These are phyloP conservation scores for Phrynocephalus guinanensis DNA, from an alignment of 2,797 vertebrate genomes.

Conservation along the genomic window DNA sequence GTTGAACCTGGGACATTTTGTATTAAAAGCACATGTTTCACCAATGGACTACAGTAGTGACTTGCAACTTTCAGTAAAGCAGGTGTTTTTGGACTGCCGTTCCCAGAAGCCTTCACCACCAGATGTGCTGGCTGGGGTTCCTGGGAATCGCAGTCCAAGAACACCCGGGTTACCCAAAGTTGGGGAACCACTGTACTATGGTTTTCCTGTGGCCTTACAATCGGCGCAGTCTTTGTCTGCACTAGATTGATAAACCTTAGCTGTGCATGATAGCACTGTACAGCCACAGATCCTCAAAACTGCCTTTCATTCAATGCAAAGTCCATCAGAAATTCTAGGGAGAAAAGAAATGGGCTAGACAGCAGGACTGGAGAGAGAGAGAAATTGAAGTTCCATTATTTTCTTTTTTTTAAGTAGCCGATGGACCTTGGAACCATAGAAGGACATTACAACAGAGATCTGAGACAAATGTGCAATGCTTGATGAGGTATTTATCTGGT, in stretches of 20 bases:
- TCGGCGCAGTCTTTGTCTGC: neutral
- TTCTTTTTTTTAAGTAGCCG: neutral
- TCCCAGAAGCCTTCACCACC: no score
- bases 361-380: neutral
- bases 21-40: neutral
- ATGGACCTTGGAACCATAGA: slow-evolving; percentile 5
- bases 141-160: no score
- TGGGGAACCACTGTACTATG: no score
- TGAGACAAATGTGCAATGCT: slow-evolving; percentile 2
- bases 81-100: no score
- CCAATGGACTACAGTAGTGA: neutral
- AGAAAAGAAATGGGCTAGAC: neutral
- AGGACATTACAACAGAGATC: neutral
- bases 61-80: no score
- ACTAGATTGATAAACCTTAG: neutral
- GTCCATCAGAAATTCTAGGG: neutral
- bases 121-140: no score
- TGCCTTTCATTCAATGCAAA: neutral
- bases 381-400: neutral
- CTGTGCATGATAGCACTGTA: neutral
- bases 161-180: no score
- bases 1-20: neutral
- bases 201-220: neutral
- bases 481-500: neutral
- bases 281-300: neutral